Evolutionary conservation across 2,797 vertebrate genomes (phyloP).

Genomic region (Moxostoma hubbsi): DNA sequence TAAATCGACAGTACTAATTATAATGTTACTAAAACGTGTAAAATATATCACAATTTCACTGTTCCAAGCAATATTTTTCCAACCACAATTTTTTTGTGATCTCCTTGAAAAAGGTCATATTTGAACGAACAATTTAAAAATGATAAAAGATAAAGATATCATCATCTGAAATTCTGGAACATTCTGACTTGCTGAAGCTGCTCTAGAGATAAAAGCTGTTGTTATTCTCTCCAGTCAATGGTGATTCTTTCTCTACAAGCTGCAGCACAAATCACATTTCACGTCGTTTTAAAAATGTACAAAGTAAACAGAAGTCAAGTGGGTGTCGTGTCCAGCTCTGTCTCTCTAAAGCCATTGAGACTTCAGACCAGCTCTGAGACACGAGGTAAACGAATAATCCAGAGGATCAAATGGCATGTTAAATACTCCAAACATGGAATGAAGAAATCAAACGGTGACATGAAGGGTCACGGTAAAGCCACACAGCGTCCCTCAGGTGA

Average conservation of each 20-base stretch:
- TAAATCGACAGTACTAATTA: too few relatives aligned
- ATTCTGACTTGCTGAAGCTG: too few relatives aligned
- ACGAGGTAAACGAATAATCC: constrained; percentile 91
- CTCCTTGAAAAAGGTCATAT: too few relatives aligned
- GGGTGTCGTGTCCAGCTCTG: constrained; percentile 29
- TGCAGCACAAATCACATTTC: constrained; percentile 89
- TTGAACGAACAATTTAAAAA: too few relatives aligned
- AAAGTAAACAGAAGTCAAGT: constrained; percentile 83
- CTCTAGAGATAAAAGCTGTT: too few relatives aligned
- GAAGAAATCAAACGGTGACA: constrained; percentile 87
- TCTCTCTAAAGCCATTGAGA: constrained; percentile 48
- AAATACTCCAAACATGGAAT: constrained; percentile 87
- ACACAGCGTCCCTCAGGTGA: constrained; percentile 84
- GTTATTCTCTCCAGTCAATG: constrained; percentile 62
- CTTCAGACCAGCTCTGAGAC: constrained; percentile 51
- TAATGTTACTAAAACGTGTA: too few relatives aligned
- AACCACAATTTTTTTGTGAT: too few relatives aligned
- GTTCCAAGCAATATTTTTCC: too few relatives aligned
- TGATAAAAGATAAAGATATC: too few relatives aligned
- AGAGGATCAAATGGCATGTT: constrained; percentile 88
- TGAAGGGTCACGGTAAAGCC: constrained; percentile 85
- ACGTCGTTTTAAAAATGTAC: constrained; percentile 88
- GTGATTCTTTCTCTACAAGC: constrained; percentile 76
- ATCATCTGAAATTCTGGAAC: too few relatives aligned
- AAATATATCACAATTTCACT: too few relatives aligned